Base-by-base conservation (phyloP, 1,140 invertebrate species). In the Drosophila sp. region DNA sequence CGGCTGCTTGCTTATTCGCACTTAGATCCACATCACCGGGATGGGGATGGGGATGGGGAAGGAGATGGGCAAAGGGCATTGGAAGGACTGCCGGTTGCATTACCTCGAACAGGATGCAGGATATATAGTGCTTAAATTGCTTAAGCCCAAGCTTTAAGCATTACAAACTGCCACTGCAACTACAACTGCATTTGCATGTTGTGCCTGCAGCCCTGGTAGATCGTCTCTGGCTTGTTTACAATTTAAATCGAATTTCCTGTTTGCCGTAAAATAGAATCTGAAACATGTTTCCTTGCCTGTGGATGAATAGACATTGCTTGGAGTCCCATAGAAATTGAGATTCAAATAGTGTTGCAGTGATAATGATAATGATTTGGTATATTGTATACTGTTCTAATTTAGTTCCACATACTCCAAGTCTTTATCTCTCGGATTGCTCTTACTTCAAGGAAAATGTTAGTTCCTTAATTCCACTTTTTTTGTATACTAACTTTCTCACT, bases 171-270 rank as follows among this genome's bases (percentile, higher is more conserved):
- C n/a, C n/a, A n/a, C n/a, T n/a, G n/a, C 78, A 83, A 34, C 58
- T 64, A 72, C 78, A 83, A 46, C 70, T 57, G 73, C 46, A 84
- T 86, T 86, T 86, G 83, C 82, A 87, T 82, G 56, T 61, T 63
- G 16, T 16, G 63, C 18, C 45, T 41, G 40, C 27, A 34, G 70
- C 40, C 7, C 3, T 18, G 6, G 9, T n/a, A 34, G 25, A 43
- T 54, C 57, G 11, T 46, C 48, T 48, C 58, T 54, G 72, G 66
- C 72, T 87, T 87, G 82, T 87, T 86, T 86, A 87, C 82, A 87
- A 86, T 87, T 86, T 86, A 82, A 86, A 86, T 86, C 82, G 82
- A 86, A 86, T 87, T 87, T 86, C 82, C 82, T 82, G 78, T 72
- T 46, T 72, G 78, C 74, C 46, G 70, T 87, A 81, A 78, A 81